A percentile compares a stretch with the other conserved stretches of the same genome.
Evolutionary conservation across 1,140 invertebrate genomes (phyloP).

Genomic region (Drusus annulatus): DNA sequence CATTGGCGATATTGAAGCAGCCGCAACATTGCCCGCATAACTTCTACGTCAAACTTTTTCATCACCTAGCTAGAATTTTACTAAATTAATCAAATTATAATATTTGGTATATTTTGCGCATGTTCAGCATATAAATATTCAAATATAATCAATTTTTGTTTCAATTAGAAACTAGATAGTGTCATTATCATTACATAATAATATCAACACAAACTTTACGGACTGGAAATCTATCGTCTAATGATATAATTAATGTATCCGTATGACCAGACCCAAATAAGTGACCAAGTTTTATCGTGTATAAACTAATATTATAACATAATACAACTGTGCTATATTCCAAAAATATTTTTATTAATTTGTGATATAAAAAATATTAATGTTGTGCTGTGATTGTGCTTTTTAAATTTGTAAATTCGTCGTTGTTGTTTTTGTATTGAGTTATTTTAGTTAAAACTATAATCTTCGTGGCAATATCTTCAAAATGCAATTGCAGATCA

Average conservation of each 20-base stretch:
- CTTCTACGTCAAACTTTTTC: neutral
- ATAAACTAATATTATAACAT: neutral
- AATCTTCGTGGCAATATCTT: slow-evolving; percentile 25
- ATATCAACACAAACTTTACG: too few relatives aligned
- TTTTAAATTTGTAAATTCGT: slow-evolving; percentile 42
- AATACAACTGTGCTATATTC: slow-evolving; percentile 29
- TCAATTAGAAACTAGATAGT: too few relatives aligned
- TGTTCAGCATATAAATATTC: neutral
- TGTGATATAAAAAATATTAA: slow-evolving; percentile 46
- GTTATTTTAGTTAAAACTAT: slow-evolving; percentile 20
- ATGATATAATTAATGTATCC: too few relatives aligned
- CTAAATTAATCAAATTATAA: slow-evolving; percentile 11
- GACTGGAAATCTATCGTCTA: too few relatives aligned
- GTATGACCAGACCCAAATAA: too few relatives aligned
- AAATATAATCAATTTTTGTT: too few relatives aligned
- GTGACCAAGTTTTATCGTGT: too few relatives aligned
- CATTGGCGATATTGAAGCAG: slow-evolving; percentile 80
- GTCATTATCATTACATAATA: too few relatives aligned
- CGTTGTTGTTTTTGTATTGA: slow-evolving; percentile 35
- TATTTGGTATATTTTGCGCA: slow-evolving; percentile 1
- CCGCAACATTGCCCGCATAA: slow-evolving; percentile 57
- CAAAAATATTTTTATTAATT: slow-evolving; percentile 30
- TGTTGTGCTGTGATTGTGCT: slow-evolving; percentile 48
- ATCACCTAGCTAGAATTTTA: slow-evolving; percentile 10
- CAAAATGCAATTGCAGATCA: neutral